Evolutionary conservation across 2,113 vertebrate species (phyloP).

Genomic region (Corythornis madagascariensis): DNA sequence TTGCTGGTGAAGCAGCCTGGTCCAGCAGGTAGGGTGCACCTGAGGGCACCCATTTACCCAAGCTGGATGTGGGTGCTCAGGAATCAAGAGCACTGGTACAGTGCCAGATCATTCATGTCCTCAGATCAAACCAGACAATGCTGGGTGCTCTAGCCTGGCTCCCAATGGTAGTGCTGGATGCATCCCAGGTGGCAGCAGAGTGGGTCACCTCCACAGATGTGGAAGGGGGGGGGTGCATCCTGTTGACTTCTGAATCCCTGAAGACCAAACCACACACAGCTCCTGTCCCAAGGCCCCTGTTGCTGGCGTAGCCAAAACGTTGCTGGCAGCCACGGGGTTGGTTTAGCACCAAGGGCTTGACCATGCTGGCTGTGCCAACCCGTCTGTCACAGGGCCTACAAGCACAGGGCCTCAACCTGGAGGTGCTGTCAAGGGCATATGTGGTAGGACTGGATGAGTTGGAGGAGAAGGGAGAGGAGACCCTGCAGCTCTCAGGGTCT

Average conservation of each 20-base stretch:
- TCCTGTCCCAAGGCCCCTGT: not conserved
- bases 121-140: not conserved
- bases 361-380: fast-evolving
- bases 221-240: not conserved
- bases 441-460: not conserved
- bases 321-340: not conserved
- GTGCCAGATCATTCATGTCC: not conserved
- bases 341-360: not conserved
- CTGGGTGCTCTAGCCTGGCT: not conserved
- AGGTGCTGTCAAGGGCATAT: not conserved
- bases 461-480: not conserved
- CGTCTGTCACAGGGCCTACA: not conserved
- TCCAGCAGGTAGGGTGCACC: not conserved
- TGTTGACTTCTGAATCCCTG: not conserved
- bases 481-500: not conserved
- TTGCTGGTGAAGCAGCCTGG: not conserved
- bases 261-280: not conserved
- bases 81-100: fast-evolving
- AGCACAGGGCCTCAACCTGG: not conserved
- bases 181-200: fast-evolving
- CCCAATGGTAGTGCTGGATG: fast-evolving
- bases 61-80: fast-evolving
- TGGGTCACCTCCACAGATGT: fast-evolving
- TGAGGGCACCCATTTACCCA: not conserved
- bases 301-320: not conserved